phyloP scores from a whole-genome alignment of 2,113 vertebrate genomes.

The Capreolus pygargus region DNA sequence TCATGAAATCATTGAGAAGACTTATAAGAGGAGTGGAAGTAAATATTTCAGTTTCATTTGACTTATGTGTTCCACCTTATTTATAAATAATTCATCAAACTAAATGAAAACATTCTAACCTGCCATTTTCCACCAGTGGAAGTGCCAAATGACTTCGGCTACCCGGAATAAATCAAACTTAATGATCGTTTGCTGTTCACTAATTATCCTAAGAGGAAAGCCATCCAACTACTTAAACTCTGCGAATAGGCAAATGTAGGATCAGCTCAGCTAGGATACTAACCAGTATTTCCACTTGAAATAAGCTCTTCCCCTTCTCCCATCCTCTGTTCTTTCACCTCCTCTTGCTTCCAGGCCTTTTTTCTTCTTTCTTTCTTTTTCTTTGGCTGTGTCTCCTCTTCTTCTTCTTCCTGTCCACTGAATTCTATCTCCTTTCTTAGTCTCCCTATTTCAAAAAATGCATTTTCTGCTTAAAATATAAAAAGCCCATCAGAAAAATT shows the following conservation, averaged over 20 bases:
- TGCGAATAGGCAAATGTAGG: not conserved
- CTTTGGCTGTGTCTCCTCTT: not conserved
- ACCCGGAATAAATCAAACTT: not conserved
- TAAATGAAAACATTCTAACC: not conserved
- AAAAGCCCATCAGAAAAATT: not conserved
- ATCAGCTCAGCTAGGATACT: no score
- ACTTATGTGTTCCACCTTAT: not conserved
- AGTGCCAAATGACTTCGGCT: not conserved
- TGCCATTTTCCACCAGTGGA: not conserved
- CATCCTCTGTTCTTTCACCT: not conserved
- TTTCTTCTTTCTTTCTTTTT: not conserved
- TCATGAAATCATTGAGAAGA: not conserved
- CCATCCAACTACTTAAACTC: not conserved
- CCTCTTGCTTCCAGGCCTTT: not conserved
- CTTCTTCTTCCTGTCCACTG: not conserved
- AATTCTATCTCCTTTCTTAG: not conserved
- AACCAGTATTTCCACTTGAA: not conserved
- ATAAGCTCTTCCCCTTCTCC: not conserved
- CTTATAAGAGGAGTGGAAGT: not conserved
- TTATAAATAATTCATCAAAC: conserved; percentile 33
- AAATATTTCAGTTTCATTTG: not conserved
- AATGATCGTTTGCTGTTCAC: not conserved
- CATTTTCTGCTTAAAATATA: not conserved
- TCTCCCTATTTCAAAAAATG: not conserved
- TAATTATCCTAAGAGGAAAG: not conserved